Percentiles rank a stretch among this genome's conserved stretches.
These are phyloP conservation scores for Hippocampus comes DNA, from an alignment of 2,113 vertebrate species.

Conservation along the genomic window DNA sequence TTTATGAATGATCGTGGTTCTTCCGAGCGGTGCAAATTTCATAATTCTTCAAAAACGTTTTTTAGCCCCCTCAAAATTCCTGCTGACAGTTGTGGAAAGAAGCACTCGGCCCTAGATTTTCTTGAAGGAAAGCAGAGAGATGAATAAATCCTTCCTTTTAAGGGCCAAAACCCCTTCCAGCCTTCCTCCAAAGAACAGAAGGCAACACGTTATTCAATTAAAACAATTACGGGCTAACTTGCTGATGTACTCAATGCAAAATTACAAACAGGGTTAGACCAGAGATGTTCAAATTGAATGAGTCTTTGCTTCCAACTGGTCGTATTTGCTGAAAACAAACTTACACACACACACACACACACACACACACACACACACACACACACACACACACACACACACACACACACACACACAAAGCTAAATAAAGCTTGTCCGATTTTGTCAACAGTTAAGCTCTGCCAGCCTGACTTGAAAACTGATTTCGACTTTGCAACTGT, in stretches of 20 bases:
- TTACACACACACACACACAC: no score
- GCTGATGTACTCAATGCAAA: constrained; percentile 9
- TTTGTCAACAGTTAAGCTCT: neutral
- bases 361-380: no score
- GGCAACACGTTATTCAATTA: neutral
- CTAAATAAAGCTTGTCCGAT: neutral
- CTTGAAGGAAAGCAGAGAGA: no score
- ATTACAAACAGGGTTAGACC: constrained; percentile 7
- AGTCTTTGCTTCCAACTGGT: neutral
- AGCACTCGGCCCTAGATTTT: no score
- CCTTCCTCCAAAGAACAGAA: constrained; percentile 19
- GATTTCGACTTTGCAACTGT: neutral
- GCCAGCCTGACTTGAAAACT: neutral
- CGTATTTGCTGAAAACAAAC: neutral
- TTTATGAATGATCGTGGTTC: neutral
- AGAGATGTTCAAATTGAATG: neutral
- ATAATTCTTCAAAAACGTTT: constrained; percentile 28
- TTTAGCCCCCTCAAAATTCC: neutral
- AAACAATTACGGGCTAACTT: constrained; percentile 14
- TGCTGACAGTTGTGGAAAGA: neutral
- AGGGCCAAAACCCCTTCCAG: constrained; percentile 27
- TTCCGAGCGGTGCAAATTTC: neutral
- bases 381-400: no score
- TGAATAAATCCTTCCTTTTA: constrained; percentile 15
- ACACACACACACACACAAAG: neutral